A percentile compares a stretch with the other conserved stretches of the same genome.
phyloP scores from a whole-genome alignment of 2,113 vertebrate genomes.

The Circaetus cinerascens region DNA sequence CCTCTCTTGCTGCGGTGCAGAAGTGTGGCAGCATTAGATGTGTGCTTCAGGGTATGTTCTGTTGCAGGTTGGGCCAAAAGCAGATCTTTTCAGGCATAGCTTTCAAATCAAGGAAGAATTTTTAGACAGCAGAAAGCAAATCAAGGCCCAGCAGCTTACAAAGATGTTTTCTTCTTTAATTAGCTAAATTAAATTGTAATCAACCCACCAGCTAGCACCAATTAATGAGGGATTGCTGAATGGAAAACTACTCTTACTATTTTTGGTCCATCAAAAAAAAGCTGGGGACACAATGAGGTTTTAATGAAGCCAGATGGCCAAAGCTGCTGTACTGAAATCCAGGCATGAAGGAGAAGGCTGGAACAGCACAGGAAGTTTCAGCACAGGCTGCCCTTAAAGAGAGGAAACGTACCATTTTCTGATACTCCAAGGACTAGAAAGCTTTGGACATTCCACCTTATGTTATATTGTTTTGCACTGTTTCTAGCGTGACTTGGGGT shows the following conservation, averaged over 20 bases:
- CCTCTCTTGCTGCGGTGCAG: neutral
- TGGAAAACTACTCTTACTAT: neutral
- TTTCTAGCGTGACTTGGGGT: neutral
- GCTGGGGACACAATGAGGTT: neutral
- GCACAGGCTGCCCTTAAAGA: neutral
- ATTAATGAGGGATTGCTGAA: neutral
- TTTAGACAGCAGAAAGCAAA: neutral
- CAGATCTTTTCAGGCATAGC: neutral
- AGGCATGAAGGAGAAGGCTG: neutral
- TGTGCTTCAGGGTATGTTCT: neutral
- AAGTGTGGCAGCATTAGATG: neutral
- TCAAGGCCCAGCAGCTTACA: neutral
- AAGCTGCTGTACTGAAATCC: neutral
- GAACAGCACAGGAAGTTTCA: neutral
- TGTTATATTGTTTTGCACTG: neutral
- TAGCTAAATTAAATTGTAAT: neutral
- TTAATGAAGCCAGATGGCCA: slow-evolving; percentile 24
- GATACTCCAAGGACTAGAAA: neutral
- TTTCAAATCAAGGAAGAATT: neutral
- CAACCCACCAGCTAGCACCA: neutral
- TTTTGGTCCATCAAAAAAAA: neutral
- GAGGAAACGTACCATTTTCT: neutral
- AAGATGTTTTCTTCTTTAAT: slow-evolving; percentile 14
- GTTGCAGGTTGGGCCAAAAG: neutral
- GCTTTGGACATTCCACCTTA: neutral